Percentiles rank a stretch among this genome's conserved stretches.
These are phyloP conservation scores for Tinamus guttatus DNA, from an alignment of 2,113 vertebrate genomes.

Conservation along the genomic window DNA sequence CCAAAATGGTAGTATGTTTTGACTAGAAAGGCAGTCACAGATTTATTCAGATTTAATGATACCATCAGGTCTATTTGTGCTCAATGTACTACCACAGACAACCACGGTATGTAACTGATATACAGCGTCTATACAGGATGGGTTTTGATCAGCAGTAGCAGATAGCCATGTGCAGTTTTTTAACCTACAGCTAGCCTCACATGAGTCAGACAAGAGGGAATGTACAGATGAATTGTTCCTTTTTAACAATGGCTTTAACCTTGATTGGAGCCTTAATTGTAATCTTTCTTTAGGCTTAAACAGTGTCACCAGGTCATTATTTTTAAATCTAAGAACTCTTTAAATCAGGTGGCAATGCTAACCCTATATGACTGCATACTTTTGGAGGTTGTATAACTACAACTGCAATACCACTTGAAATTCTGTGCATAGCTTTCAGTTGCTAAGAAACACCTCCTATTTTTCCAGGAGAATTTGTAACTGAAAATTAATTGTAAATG, in stretches of 20 bases:
- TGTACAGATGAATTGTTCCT: neutral
- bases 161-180: neutral
- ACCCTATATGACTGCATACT: neutral
- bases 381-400: neutral
- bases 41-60: neutral
- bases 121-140: neutral
- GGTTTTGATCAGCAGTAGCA: conserved; percentile 34
- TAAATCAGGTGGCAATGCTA: neutral
- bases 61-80: neutral
- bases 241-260: neutral
- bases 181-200: neutral
- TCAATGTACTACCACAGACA: neutral
- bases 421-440: neutral
- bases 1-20: conserved; percentile 1
- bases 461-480: neutral
- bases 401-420: neutral
- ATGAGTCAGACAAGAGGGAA: neutral
- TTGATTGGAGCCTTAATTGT: neutral
- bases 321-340: neutral
- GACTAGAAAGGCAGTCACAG: neutral
- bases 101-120: neutral
- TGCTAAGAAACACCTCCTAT: conserved; percentile 30
- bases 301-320: neutral
- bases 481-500: neutral
- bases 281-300: neutral